Base-by-base conservation (phyloP, 2,113 vertebrate genomes). In the Hemiscyllium ocellatum region DNA sequence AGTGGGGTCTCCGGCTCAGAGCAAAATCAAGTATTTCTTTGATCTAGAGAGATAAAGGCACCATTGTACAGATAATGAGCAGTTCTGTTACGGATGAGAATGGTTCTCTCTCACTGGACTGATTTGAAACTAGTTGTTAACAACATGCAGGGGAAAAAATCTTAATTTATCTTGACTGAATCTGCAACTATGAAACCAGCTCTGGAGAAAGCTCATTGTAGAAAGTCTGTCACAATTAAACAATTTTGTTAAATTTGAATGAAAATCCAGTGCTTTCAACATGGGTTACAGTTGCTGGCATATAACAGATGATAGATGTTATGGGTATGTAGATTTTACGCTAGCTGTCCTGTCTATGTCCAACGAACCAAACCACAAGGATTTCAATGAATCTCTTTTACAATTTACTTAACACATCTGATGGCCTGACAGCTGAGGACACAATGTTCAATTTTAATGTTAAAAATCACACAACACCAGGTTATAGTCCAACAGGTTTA, bases 11-110 rank as follows among this genome's bases (percentile, higher is more conserved):
- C 91, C 96, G 96, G 96, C 96, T 0, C 76, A 96, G 96, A 97
- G 96, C 96, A 97, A 96, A 96, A 97, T 97, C 96, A 97, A 96
- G 96, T 96, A 96, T 96, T 96, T 96, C 97, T 97, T 98, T 97
- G 97, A 97, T 97, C 97, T 97, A 96, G 96, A 96, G 95, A 96
- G 95, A 96, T 96, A 95, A 96, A 95, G 72, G 93, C 85, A 86
- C 86, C 15, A 5, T 33, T 96, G 85, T 95, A 95, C 85, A 97
- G 97, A 97, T 97, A 97, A 97, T 97, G 96, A 97, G 97, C 96
- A 83, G 97, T 97, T 96, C 96, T 96, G 85, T 96, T 96, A 96
- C 97, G 96, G 97, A 70, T 52, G 66, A 52, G 69, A 52, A 72
- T 52, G 22, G 13, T 52, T 0, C 37, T 24, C 22, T 24, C 94